Conservation (phyloP, 2,888 invertebrate species). For the Aelia acuminata region DNA sequence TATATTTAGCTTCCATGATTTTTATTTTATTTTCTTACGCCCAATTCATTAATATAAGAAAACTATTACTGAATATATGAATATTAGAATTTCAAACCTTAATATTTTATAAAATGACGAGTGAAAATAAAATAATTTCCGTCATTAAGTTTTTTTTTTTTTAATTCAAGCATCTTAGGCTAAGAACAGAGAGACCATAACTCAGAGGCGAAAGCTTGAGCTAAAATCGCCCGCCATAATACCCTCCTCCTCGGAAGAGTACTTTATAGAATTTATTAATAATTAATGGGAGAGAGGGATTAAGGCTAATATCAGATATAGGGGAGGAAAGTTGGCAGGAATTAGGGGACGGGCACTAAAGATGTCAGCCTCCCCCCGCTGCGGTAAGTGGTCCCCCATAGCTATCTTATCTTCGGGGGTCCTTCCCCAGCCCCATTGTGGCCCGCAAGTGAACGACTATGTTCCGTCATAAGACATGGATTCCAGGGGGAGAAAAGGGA, state of each 20-base stretch:
- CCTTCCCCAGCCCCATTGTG: not conserved
- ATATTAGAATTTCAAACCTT: no score
- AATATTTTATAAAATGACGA: no score
- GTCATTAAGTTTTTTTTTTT: no score
- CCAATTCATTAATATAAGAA: no score
- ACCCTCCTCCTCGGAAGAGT: conserved; percentile 12
- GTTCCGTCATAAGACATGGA: conserved; percentile 17
- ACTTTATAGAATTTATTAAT: conserved; percentile 48
- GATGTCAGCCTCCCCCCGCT: not conserved
- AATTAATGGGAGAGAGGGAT: conserved; percentile 41
- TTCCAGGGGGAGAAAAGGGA: not conserved
- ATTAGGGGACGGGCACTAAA: conserved; percentile 29
- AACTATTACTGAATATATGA: no score
- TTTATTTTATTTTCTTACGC: no score
- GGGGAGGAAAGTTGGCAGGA: conserved; percentile 34
- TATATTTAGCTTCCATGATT: no score
- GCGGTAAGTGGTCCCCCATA: not conserved
- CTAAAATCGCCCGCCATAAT: conserved; percentile 2
- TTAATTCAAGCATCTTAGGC: not conserved
- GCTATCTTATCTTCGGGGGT: not conserved
- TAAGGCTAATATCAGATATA: conserved; percentile 50
- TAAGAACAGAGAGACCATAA: not conserved
- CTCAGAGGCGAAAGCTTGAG: not conserved
- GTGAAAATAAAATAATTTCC: no score
- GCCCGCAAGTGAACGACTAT: conserved; percentile 2